phyloP scores from a whole-genome alignment of 2,888 invertebrate genomes.

The Pyralis farinalis region DNA sequence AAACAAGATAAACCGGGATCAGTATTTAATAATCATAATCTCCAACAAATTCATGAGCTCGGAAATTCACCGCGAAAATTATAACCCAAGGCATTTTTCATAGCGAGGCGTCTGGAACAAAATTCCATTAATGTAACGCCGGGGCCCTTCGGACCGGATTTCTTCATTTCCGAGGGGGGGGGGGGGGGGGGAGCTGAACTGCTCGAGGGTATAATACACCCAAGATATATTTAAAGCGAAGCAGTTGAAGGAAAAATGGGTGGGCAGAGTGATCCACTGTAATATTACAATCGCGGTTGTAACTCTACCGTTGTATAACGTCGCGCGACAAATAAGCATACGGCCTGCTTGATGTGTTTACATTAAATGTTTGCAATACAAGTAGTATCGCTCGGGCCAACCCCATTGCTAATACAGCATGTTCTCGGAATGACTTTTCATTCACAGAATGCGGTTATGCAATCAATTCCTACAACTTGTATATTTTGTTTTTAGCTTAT shows the following conservation, averaged over 20 bases:
- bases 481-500: too few relatives aligned
- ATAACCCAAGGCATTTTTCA: slow-evolving; percentile 18
- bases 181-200: slow-evolving; percentile 11
- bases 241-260: neutral
- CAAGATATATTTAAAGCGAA: slow-evolving; percentile 6
- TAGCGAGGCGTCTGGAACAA: slow-evolving; percentile 13
- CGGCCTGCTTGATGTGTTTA: too few relatives aligned
- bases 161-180: slow-evolving; percentile 29
- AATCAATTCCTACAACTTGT: too few relatives aligned
- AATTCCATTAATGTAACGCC: slow-evolving; percentile 25
- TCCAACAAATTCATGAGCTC: neutral
- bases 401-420: too few relatives aligned
- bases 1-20: neutral
- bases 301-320: too few relatives aligned
- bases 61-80: neutral
- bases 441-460: too few relatives aligned
- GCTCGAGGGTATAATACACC: slow-evolving; percentile 4
- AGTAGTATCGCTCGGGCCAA: too few relatives aligned
- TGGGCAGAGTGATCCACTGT: neutral
- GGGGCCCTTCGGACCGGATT: slow-evolving; percentile 22
- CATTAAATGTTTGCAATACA: too few relatives aligned
- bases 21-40: neutral
- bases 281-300: too few relatives aligned
- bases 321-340: too few relatives aligned
- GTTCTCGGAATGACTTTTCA: too few relatives aligned